Evolutionary conservation across 2,888 invertebrate species (phyloP), one percentile per base, ranked within the genome.

Genomic region (Teleiodes luculella): DNA sequence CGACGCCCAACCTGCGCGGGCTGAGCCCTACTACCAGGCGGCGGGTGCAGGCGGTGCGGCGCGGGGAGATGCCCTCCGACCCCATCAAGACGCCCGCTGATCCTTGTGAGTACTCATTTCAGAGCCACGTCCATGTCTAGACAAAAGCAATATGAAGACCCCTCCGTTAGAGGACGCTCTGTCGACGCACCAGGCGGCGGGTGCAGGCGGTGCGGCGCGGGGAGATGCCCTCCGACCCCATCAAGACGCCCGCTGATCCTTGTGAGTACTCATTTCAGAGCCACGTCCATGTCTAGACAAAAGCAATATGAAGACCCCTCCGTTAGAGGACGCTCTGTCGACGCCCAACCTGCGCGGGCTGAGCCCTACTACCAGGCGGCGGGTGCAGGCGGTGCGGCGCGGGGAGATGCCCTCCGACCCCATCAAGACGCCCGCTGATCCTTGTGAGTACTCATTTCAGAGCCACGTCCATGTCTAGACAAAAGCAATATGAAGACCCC

Each of bases 331-430:
- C 3, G 87, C 86, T 0, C 56, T 90, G 2, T 82, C 89, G 0
- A 78, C 80, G 0, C 89, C 90, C 0, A 86, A 86, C 64, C 69
- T 89, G 2, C 67, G 68, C n/a, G n/a, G n/a, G n/a, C n/a, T n/a
- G n/a, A n/a, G n/a, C n/a, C n/a, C n/a, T n/a, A n/a, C n/a, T n/a
- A n/a, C n/a, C n/a, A n/a, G n/a, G n/a, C n/a, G n/a, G n/a, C n/a
- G n/a, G n/a, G 31, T 72, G 73, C n/a, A n/a, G 39, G 90, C 89
- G 0, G 70, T 90, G 20, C 66, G 78, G 0, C 65, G 83, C 16
- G 90, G 90, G 0, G 87, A 90, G 53, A 80, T 83, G 79, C 86
- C 88, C 0, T 84, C 88, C 0, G 86, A 81, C 56, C 84, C 86
- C 0, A 72, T 85, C n/a, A 61, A 74, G 2, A 89, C 89, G 0